A percentile compares a stretch with the other conserved stretches of the same genome.
These are phyloP conservation scores for Odontamblyopus rebecca DNA, from an alignment of 2,797 vertebrate genomes.

Conservation along the genomic window DNA sequence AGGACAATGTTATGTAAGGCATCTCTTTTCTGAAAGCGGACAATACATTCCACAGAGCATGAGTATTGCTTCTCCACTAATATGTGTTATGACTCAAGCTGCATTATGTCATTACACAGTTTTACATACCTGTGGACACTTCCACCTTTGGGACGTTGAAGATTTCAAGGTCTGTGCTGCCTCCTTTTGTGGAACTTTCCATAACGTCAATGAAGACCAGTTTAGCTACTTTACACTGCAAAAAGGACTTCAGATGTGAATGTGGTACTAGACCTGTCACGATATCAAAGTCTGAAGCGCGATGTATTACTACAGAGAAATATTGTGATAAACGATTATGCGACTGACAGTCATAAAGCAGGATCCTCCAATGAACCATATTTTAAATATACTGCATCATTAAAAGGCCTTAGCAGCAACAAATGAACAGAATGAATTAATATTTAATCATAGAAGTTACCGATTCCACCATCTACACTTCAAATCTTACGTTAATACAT, in stretches of 20 bases:
- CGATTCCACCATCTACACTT: no score
- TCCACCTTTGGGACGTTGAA: slow-evolving; percentile 90
- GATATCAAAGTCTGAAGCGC: no score
- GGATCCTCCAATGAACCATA: no score
- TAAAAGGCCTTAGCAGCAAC: no score
- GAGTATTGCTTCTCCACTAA: not conserved
- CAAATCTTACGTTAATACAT: no score
- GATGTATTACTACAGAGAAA: no score
- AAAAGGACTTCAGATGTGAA: not conserved
- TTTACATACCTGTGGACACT: slow-evolving; percentile 85
- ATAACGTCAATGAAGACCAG: slow-evolving; percentile 89
- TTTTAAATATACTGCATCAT: no score
- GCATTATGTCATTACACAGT: not conserved
- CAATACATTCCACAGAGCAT: slow-evolving; percentile 1
- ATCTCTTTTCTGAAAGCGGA: not conserved
- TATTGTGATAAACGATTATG: no score
- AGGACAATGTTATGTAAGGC: not conserved
- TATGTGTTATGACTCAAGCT: slow-evolving; percentile 2
- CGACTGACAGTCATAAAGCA: no score
- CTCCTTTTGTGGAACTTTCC: slow-evolving; percentile 86
- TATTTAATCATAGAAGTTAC: no score
- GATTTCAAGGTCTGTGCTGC: slow-evolving; percentile 88
- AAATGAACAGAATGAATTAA: no score
- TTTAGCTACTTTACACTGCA: slow-evolving; percentile 84
- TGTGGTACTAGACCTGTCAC: no score